Evolutionary conservation across 2,113 vertebrate species (phyloP).

Genomic region (Seriola rivoliana): DNA sequence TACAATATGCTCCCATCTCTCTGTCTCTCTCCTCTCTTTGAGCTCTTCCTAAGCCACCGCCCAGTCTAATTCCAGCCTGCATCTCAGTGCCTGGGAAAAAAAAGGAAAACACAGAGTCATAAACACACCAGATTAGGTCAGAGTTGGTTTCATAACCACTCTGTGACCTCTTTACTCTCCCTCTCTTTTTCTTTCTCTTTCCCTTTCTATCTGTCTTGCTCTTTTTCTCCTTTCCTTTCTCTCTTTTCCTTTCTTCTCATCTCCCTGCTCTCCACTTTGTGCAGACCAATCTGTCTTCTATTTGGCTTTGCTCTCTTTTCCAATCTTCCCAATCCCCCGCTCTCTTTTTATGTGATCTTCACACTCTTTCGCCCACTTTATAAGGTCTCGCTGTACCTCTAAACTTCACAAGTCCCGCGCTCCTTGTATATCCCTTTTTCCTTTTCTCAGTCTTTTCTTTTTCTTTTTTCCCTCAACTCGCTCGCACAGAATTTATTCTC

Average conservation of each 20-base stretch:
- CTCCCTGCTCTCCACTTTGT: slow-evolving; percentile 49
- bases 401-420: slow-evolving; percentile 71
- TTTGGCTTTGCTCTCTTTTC: slow-evolving; percentile 67
- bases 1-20: slow-evolving; percentile 36
- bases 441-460: slow-evolving; percentile 39
- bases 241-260: slow-evolving; percentile 44
- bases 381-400: slow-evolving; percentile 71
- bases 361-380: slow-evolving; percentile 60
- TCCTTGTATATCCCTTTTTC: slow-evolving; percentile 53
- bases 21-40: slow-evolving; percentile 43
- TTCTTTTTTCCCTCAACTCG: slow-evolving; percentile 4
- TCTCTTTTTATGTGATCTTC: slow-evolving; percentile 70
- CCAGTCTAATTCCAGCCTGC: slow-evolving; percentile 79
- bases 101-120: slow-evolving; percentile 62
- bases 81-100: slow-evolving; percentile 64
- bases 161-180: slow-evolving; percentile 75
- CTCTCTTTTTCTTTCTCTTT: slow-evolving; percentile 40
- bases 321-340: slow-evolving; percentile 57
- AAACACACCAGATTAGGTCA: slow-evolving; percentile 82
- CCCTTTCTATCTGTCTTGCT: slow-evolving; percentile 18
- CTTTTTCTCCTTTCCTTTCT: slow-evolving; percentile 17
- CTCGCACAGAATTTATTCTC: slow-evolving; percentile 46
- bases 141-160: slow-evolving; percentile 80
- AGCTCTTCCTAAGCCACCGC: slow-evolving; percentile 69
- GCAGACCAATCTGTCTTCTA: slow-evolving; percentile 66